A percentile compares a stretch with the other conserved stretches of the same genome.
Evolutionary conservation across 1,140 invertebrate genomes (phyloP).

Genomic region (Polypedilum vanderplanki): DNA sequence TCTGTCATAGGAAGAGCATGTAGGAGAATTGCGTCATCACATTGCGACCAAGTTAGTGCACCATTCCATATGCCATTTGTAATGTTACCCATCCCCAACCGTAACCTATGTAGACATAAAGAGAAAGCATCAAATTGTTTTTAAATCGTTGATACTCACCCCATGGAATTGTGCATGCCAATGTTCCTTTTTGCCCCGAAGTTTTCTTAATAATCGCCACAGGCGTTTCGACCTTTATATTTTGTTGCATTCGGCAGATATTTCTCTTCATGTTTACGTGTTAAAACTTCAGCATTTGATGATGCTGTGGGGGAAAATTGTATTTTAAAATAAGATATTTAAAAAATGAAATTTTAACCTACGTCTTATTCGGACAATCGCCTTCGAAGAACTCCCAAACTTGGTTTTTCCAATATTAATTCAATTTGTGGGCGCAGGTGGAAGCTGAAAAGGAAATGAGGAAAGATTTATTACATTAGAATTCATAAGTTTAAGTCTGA

Average conservation of each 20-base stretch:
- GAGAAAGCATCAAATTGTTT: background rate
- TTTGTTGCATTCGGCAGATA: constrained; percentile 31
- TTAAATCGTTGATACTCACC: constrained; percentile 22
- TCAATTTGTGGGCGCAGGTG: constrained; percentile 53
- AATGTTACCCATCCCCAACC: constrained; percentile 56
- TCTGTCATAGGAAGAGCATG: constrained; percentile 54
- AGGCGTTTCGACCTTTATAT: constrained; percentile 42
- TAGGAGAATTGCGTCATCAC: constrained; percentile 53
- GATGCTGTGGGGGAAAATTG: constrained; percentile 41
- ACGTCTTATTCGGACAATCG: constrained; percentile 53
- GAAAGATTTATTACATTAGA: too few relatives aligned
- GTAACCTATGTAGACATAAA: constrained; percentile 40
- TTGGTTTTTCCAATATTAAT: constrained; percentile 54
- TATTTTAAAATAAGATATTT: too few relatives aligned
- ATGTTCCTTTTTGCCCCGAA: constrained; percentile 40
- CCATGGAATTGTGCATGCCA: constrained; percentile 42
- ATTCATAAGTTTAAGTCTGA: too few relatives aligned
- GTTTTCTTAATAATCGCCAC: constrained; percentile 43
- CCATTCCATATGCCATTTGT: constrained; percentile 54
- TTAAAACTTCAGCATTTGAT: constrained; percentile 47
- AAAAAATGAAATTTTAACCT: constrained; percentile 40
- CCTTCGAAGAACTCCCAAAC: constrained; percentile 51
- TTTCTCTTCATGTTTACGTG: background rate
- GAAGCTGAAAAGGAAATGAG: constrained; percentile 43
- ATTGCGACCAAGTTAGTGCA: constrained; percentile 54